Conservation (phyloP, 2,113 vertebrate species). For the Arizona elegans region DNA sequence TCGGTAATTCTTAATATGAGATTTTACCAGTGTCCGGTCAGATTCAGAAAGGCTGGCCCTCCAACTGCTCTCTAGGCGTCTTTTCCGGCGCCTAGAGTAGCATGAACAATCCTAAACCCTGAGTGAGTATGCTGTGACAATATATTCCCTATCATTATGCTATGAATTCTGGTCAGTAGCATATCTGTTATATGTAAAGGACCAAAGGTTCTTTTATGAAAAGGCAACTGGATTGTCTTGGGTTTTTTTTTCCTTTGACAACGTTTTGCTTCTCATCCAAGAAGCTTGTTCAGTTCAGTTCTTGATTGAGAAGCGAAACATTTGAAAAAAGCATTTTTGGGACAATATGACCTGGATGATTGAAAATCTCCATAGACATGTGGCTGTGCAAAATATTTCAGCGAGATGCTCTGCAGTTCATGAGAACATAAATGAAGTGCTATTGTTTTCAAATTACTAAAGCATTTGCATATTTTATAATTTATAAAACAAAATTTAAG, state of each 20-base stretch:
- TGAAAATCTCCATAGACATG: neutral
- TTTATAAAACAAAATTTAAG: neutral
- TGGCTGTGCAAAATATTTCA: neutral
- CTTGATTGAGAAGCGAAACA: neutral
- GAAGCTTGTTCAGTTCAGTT: neutral
- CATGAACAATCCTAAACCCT: neutral
- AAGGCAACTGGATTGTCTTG: neutral
- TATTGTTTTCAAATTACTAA: neutral
- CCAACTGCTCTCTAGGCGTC: too few relatives aligned
- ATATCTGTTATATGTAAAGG: neutral
- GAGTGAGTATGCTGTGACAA: neutral
- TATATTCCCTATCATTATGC: neutral
- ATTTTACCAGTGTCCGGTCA: too few relatives aligned
- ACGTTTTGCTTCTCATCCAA: neutral
- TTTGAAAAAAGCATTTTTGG: neutral
- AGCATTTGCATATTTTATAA: neutral
- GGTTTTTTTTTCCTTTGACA: too few relatives aligned
- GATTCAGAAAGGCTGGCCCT: too few relatives aligned
- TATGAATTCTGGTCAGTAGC: neutral
- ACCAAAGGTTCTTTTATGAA: neutral
- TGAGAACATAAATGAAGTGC: neutral
- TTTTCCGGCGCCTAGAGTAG: neutral
- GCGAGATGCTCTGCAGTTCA: neutral
- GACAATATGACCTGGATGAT: neutral
- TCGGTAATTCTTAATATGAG: too few relatives aligned